A percentile compares a stretch with the other conserved stretches of the same genome.
Conservation (phyloP, 2,888 invertebrate genomes). For the Agelastica alni region DNA sequence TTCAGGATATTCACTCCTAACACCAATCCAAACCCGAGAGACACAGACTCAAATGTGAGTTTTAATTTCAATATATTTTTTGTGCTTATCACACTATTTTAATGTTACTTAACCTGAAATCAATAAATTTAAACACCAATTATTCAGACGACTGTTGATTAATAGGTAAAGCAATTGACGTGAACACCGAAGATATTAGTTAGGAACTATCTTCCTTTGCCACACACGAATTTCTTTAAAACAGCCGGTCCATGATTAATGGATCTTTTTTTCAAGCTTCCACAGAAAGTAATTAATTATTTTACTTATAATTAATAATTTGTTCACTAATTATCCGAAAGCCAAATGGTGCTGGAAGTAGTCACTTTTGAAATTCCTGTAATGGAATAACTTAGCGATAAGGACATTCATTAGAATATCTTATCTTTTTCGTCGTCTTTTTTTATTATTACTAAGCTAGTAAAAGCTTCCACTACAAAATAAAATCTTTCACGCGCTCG, state of each 20-base stretch:
- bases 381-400: constrained; percentile 1
- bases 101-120: not conserved
- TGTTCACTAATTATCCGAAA: constrained; percentile 24
- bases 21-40: too few relatives aligned
- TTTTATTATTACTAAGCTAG: not conserved
- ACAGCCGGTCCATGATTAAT: constrained; percentile 29
- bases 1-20: too few relatives aligned
- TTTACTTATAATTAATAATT: constrained; percentile 32
- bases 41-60: too few relatives aligned
- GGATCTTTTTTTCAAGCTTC: constrained; percentile 26
- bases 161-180: constrained; percentile 20
- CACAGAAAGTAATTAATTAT: constrained; percentile 30
- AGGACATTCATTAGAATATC: constrained; percentile 1
- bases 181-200: constrained; percentile 22
- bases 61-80: too few relatives aligned
- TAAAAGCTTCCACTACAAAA: not conserved
- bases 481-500: not conserved
- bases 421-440: not conserved
- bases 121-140: constrained; percentile 13
- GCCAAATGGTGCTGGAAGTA: constrained; percentile 17
- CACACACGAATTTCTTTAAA: constrained; percentile 29
- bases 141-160: constrained; percentile 18
- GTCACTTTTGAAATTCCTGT: not conserved
- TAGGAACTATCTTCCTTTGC: constrained; percentile 22
- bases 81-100: not conserved